These are phyloP conservation scores for Eumeta japonica DNA, from an alignment of 1,140 invertebrate genomes.

Conservation along the genomic window DNA sequence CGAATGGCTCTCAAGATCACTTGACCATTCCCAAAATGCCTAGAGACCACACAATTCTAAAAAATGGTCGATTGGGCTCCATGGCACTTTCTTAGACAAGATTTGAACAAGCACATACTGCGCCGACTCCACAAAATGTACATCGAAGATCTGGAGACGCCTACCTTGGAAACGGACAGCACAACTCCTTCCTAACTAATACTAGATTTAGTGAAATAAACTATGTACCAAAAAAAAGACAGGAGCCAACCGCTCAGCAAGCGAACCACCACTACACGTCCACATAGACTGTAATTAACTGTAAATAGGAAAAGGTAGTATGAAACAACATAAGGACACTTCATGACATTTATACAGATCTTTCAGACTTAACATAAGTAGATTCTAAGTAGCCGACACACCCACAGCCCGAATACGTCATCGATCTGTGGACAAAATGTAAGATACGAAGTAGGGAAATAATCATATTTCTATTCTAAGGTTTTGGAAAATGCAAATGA, in stretches of 20 bases:
- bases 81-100: conserved; percentile 5
- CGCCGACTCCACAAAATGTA: conserved; percentile 4
- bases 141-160: conserved; percentile 5
- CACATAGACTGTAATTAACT: conserved; percentile 2
- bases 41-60: conserved; percentile 4
- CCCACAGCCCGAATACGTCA: too few relatives aligned
- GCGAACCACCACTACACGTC: conserved; percentile 2
- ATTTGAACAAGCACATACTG: conserved; percentile 6
- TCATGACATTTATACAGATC: too few relatives aligned
- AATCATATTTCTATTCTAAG: too few relatives aligned
- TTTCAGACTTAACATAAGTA: too few relatives aligned
- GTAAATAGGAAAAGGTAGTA: too few relatives aligned
- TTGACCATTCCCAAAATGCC: conserved; percentile 6
- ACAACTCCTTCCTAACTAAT: conserved; percentile 2
- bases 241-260: conserved; percentile 2
- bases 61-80: conserved; percentile 5
- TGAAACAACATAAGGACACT: too few relatives aligned
- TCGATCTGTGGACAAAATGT: too few relatives aligned
- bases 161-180: conserved; percentile 2
- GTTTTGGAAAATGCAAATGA: too few relatives aligned
- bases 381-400: too few relatives aligned
- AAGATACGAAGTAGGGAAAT: too few relatives aligned
- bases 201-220: conserved; percentile 2
- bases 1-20: too few relatives aligned
- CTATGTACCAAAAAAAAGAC: conserved; percentile 4